phyloP scores from a whole-genome alignment of 1,140 invertebrate genomes.

The Centruroides sculpturatus region DNA sequence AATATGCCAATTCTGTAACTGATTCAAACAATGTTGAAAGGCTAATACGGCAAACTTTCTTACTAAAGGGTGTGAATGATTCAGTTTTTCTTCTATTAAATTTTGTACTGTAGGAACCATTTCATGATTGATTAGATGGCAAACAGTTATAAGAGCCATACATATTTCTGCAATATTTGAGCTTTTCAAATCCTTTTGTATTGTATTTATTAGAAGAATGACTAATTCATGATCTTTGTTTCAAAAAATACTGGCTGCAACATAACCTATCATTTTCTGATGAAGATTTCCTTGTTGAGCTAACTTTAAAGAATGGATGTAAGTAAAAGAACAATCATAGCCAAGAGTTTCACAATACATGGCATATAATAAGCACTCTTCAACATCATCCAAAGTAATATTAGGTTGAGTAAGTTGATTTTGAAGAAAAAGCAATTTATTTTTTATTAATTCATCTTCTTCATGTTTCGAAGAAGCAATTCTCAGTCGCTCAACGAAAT shows the following conservation, averaged over 20 bases:
- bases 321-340: conserved; percentile 24
- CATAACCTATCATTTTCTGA: conserved; percentile 22
- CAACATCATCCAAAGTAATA: conserved; percentile 10
- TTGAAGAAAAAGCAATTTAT: too few species aligned
- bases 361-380: conserved; percentile 19
- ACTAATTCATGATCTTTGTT: too few species aligned
- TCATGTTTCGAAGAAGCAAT: too few species aligned
- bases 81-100: conserved; percentile 21
- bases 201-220: too few species aligned
- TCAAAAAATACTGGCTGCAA: too few species aligned
- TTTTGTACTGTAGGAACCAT: conserved; percentile 25
- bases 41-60: conserved; percentile 25
- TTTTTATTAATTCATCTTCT: too few species aligned
- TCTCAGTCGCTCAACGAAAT: too few species aligned
- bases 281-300: conserved; percentile 24
- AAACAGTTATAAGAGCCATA: conserved; percentile 15
- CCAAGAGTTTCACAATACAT: conserved; percentile 27
- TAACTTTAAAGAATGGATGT: conserved; percentile 27
- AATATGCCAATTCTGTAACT: conserved; percentile 3
- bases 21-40: conserved; percentile 18
- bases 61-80: conserved; percentile 18
- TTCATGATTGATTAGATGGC: conserved; percentile 21
- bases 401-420: too few species aligned
- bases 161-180: conserved; percentile 19
- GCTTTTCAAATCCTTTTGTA: conserved; percentile 21